Percentiles rank a stretch among this genome's conserved stretches.
Conservation (phyloP, 2,113 vertebrate genomes). For the Haemorhous mexicanus region DNA sequence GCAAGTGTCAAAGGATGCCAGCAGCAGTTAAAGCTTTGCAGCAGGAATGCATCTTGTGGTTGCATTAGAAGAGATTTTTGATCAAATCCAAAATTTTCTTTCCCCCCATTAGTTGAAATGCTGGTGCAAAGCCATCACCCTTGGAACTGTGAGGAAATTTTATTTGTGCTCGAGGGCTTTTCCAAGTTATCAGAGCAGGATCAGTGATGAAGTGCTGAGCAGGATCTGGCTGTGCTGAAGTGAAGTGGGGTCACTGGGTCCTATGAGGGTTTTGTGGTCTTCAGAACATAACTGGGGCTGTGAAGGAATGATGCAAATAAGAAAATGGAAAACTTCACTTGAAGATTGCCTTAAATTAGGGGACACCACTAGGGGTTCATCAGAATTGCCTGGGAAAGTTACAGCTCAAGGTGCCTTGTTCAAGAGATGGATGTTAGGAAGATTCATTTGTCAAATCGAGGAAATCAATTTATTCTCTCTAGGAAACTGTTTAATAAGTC, state of each 20-base stretch:
- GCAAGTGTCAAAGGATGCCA: conserved; percentile 18
- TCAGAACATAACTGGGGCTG: neutral
- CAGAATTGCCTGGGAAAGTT: neutral
- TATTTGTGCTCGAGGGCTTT: neutral
- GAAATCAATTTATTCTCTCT: neutral
- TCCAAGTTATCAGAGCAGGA: neutral
- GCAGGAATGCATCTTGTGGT: conserved; percentile 10
- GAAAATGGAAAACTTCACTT: neutral
- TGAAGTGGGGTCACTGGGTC: neutral
- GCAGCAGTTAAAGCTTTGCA: conserved; percentile 23
- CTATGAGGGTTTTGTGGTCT: neutral
- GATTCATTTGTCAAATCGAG: neutral
- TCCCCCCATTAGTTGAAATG: neutral
- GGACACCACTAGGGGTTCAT: neutral
- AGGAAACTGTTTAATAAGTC: neutral
- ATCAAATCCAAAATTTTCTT: neutral
- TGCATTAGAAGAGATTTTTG: conserved; percentile 11
- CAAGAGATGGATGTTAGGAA: neutral
- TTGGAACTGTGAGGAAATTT: neutral
- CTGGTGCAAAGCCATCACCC: neutral
- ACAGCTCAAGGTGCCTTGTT: neutral
- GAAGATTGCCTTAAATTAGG: neutral
- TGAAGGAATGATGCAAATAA: neutral
- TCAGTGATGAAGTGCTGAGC: conserved; percentile 30
- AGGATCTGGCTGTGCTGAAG: conserved; percentile 5